phyloP scores from a whole-genome alignment of 1,140 invertebrate genomes.

The Amphibalanus amphitrite region DNA sequence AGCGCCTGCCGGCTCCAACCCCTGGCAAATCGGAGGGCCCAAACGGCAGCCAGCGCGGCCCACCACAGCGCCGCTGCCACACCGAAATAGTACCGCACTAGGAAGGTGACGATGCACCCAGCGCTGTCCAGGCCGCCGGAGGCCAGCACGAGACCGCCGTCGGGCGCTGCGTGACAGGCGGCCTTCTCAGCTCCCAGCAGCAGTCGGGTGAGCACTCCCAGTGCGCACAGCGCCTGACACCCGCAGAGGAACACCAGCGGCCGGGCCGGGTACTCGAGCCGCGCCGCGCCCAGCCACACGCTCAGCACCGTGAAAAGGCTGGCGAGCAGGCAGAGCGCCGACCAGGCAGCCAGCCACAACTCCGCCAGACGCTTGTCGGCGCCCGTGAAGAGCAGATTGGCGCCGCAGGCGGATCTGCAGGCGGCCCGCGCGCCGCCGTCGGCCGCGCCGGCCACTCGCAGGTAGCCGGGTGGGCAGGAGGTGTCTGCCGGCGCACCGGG shows the following conservation, averaged over 20 bases:
- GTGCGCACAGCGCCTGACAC: conserved; percentile 85
- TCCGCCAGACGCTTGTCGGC: neutral
- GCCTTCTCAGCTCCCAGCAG: conserved; percentile 15
- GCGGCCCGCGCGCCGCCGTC: too few relatives aligned
- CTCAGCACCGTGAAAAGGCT: conserved; percentile 35
- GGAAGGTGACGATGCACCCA: conserved; percentile 20
- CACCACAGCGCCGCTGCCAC: conserved; percentile 17
- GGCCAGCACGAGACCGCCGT: conserved; percentile 15
- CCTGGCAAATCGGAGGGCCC: too few relatives aligned
- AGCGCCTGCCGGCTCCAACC: too few relatives aligned
- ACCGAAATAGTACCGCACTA: conserved; percentile 19
- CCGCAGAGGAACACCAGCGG: conserved; percentile 93
- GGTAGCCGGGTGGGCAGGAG: too few relatives aligned
- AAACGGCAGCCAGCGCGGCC: conserved; percentile 12
- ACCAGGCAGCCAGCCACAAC: conserved; percentile 28
- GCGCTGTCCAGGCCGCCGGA: conserved; percentile 20
- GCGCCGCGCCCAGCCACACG: conserved; percentile 41
- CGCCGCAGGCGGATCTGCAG: too few relatives aligned
- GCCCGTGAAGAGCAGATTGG: too few relatives aligned
- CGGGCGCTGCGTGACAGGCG: conserved; percentile 16
- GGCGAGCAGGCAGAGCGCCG: conserved; percentile 33
- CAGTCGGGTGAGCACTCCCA: conserved; percentile 28
- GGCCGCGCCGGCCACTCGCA: too few relatives aligned
- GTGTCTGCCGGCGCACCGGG: too few relatives aligned
- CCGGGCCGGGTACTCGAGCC: conserved; percentile 87